Evolutionary conservation across 2,888 invertebrate species (phyloP), one percentile per base, ranked within the genome.

Genomic region (Metallyticus violacea): DNA sequence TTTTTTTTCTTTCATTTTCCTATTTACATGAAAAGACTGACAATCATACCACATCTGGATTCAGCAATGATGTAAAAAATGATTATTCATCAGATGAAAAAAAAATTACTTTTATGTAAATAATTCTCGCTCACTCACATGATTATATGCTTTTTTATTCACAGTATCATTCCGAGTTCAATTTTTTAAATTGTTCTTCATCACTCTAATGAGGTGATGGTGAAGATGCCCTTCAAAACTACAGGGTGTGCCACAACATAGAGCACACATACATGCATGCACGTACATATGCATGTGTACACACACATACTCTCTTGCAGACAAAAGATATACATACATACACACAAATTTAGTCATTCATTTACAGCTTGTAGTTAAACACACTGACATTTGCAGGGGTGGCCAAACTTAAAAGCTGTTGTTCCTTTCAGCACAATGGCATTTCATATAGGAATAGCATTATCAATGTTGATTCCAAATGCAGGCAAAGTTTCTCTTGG

Each of bases 11-110:
- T 85, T 79, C n/a, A n/a, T n/a, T 86, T 81, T 40, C 25, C 85
- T 86, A 81, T 86, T 77, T 86, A 86, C 81, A 86, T 81, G 26
- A 86, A 86, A 86, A 81, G 81, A 86, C 81, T 81, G 40, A 85
- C 79, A 79, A 80, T 86, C 85, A 81, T 81, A 81, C 80, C 77
- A 80, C 81, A 86, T 77, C 62, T 79, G 30, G 15, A 79, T n/a
- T 79, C 78, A 79, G 79, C 85, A 79, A 85, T 80, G 85, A 85
- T 80, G 80, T 85, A 85, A 85, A 85, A 85, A 85, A 85, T 79
- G 78, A 79, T 79, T 85, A 30, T 15, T 85, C 78, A 25, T 79
- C 78, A 85, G 77, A 85, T 85, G 79, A 79, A 85, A 85, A n/a
- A 40, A 77, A 84, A 84, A 22, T 26, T 15, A 79, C 62, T 85